Conservation (phyloP, 1,140 invertebrate genomes). For the Planococcus citri region DNA sequence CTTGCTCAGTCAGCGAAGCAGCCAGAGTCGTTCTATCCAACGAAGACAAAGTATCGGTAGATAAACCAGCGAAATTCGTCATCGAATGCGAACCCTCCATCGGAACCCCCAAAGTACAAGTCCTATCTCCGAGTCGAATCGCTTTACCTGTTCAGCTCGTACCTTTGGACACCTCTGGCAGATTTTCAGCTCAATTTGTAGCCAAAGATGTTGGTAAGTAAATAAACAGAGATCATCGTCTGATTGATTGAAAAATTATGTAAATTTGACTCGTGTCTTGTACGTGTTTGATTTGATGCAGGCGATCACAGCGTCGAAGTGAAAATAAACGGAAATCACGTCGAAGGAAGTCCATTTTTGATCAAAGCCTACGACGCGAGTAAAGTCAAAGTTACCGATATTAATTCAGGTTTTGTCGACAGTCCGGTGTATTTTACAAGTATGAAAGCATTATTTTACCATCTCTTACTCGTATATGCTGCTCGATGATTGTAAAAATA, state of each 20-base stretch:
- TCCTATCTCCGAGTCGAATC: slow-evolving; percentile 54
- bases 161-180: slow-evolving; percentile 33
- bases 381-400: slow-evolving; percentile 80
- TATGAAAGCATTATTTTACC: too few relatives aligned
- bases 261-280: not conserved
- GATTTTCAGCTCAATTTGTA: slow-evolving; percentile 61
- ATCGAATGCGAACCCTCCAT: slow-evolving; percentile 62
- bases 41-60: slow-evolving; percentile 85
- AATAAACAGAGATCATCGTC: too few relatives aligned
- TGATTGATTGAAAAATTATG: too few relatives aligned
- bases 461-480: too few relatives aligned
- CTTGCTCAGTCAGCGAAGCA: slow-evolving; percentile 55
- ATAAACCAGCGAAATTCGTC: slow-evolving; percentile 64
- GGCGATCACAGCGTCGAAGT: slow-evolving; percentile 87
- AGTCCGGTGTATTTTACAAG: slow-evolving; percentile 88
- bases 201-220: slow-evolving; percentile 69
- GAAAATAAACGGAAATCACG: slow-evolving; percentile 61
- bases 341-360: slow-evolving; percentile 87
- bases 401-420: slow-evolving; percentile 74
- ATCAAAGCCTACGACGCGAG: slow-evolving; percentile 90
- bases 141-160: slow-evolving; percentile 53
- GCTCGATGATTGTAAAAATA: slow-evolving; percentile 28
- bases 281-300: slow-evolving; percentile 29
- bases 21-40: slow-evolving; percentile 60
- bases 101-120: slow-evolving; percentile 55